Evolutionary conservation across 2,113 vertebrate genomes (phyloP).

Genomic region (Suncus etruscus): DNA sequence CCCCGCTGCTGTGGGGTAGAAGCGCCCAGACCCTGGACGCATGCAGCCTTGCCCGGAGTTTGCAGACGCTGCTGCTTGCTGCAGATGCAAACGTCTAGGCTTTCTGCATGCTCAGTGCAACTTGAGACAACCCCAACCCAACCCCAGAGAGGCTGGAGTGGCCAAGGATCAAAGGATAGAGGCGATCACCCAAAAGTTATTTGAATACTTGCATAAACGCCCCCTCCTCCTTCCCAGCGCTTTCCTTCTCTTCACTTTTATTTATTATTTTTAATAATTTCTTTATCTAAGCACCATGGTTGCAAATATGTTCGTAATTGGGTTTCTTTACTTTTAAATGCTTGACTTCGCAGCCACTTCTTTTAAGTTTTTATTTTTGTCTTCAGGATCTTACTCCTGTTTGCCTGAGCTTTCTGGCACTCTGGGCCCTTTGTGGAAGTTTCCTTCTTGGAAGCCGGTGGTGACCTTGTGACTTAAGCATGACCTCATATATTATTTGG

Average conservation of each 20-base stretch:
- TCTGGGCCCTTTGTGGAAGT: conserved; percentile 60
- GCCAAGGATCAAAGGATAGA: background rate
- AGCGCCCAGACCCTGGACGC: background rate
- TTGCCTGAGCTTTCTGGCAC: background rate
- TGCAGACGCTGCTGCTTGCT: background rate
- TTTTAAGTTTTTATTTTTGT: background rate
- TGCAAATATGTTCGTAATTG: background rate
- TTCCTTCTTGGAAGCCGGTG: conserved; percentile 65
- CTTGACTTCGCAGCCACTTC: no score
- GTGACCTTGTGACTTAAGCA: conserved; percentile 66
- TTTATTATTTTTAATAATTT: no score
- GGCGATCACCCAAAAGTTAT: background rate
- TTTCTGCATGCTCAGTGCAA: background rate
- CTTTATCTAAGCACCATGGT: no score
- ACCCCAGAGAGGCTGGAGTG: background rate
- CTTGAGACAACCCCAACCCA: background rate
- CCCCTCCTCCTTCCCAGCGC: no score
- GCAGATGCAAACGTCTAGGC: background rate
- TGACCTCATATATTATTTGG: conserved; percentile 64
- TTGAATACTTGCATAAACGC: background rate
- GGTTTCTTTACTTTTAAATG: background rate
- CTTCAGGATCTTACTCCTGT: background rate
- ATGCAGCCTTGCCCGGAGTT: background rate
- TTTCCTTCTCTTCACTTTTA: background rate
- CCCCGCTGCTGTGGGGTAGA: background rate